Base-by-base conservation (phyloP, 2,113 vertebrate species). In the Lampris megalopsis region DNA sequence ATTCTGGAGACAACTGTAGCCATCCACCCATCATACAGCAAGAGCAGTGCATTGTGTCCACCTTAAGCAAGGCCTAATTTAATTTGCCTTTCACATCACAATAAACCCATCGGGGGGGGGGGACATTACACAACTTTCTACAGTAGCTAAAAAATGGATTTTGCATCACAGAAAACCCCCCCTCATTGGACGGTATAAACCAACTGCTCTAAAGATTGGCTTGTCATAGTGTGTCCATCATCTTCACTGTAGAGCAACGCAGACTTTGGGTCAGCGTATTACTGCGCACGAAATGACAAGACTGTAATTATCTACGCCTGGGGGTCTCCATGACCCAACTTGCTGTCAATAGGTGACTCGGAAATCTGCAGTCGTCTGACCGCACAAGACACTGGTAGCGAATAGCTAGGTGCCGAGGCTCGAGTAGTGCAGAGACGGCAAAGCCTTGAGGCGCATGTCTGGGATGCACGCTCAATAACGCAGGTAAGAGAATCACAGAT, bases 61-160 rank as follows among this genome's bases (percentile, higher is more conserved):
- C 88, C 88, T 86, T 73, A 84, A 92, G 89, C 91, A 77, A 86
- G 82, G 86, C 89, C 87, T 86, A 88, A 91, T 89, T 87, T 84
- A 71, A 90, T 91, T 83, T 79, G 69, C 79, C 75, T 78, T 83
- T 63, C 70, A 79, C 56, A 89, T 85, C 84, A 74, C 88, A 87
- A 81, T 76, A 56, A 38, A 73, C 71, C 83, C 81, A 77, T 57
- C 13, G 38, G 58, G 37, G 53, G n/a, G 79, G 60, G 75, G 63
- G 64, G 50, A 63, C 60, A 8, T 50, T 53, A 71, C 54, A 69
- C 81, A 75, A 83, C 6, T 45, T 53, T 75, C 65, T 50, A 40
- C 63, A 10, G 57, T 63, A 62, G 73, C 69, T 11, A 36, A 77
- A 71, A 80, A 73, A 83, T 45, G 57, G 53, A 58, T 9, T 4